Percentiles rank a stretch among this genome's conserved stretches.
Evolutionary conservation across 2,113 vertebrate species (phyloP).

Genomic region (Centropus bengalensis): DNA sequence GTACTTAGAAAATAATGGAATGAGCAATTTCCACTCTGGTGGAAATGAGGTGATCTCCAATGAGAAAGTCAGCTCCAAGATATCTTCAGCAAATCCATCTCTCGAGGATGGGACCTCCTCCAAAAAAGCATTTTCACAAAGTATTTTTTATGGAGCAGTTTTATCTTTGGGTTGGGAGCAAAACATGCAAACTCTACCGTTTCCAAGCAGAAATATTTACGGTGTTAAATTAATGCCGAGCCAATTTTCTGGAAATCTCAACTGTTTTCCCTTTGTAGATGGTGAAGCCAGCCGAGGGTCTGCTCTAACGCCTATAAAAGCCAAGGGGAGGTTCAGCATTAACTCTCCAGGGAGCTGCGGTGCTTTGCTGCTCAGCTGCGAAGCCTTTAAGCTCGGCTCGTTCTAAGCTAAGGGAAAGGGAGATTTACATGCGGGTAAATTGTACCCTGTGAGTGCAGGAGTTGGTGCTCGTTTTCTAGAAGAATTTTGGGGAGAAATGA

Average conservation of each 20-base stretch:
- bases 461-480: neutral
- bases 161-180: neutral
- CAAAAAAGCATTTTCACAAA: neutral
- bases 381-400: neutral
- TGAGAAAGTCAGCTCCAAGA: neutral
- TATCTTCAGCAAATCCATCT: neutral
- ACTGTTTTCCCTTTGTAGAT: constrained; percentile 12
- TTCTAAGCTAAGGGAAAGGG: neutral
- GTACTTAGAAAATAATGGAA: neutral
- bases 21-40: neutral
- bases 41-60: neutral
- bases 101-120: neutral
- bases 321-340: neutral
- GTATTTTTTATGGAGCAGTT: neutral
- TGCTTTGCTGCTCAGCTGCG: neutral
- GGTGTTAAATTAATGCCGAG: neutral
- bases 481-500: neutral
- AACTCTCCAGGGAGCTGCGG: neutral
- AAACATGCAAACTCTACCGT: neutral
- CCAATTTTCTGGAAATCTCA: constrained; percentile 7
- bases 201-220: neutral
- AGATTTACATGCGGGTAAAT: neutral
- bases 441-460: neutral
- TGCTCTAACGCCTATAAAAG: neutral
- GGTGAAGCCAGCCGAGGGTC: neutral